These are phyloP conservation scores for Bombus polaris DNA, from an alignment of 1,140 invertebrate species.

Conservation along the genomic window DNA sequence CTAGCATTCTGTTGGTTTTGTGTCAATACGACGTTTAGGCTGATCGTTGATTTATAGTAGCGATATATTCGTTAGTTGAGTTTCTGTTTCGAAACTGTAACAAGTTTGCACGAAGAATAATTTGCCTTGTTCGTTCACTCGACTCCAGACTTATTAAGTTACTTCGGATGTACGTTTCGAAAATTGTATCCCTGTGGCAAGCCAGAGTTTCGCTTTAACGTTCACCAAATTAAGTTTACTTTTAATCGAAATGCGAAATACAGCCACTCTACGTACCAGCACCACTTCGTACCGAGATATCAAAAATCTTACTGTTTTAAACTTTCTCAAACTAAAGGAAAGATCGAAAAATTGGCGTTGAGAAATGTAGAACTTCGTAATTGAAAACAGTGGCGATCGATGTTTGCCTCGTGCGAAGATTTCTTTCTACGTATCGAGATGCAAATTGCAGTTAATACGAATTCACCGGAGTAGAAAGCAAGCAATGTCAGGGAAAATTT, in stretches of 20 bases:
- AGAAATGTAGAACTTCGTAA: neutral
- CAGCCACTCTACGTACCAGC: too few relatives aligned
- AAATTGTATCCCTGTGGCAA: neutral
- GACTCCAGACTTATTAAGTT: neutral
- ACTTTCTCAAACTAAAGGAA: neutral
- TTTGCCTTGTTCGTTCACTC: neutral
- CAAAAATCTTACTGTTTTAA: neutral
- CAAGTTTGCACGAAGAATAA: constrained; percentile 4
- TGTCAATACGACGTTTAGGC: neutral
- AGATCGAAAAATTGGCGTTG: neutral
- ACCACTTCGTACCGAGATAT: neutral
- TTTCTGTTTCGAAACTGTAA: neutral
- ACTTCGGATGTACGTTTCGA: neutral
- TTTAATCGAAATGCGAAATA: neutral
- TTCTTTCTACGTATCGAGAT: neutral
- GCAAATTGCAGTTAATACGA: neutral
- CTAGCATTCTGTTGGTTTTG: neutral
- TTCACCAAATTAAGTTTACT: neutral
- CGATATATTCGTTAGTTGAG: neutral
- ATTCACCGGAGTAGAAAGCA: neutral
- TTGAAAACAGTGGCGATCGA: neutral
- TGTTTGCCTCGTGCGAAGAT: neutral
- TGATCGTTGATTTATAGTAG: constrained; percentile 6
- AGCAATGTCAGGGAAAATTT: neutral
- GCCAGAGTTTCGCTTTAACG: neutral